These are phyloP conservation scores for Calidris pygmaea DNA, from an alignment of 2,113 vertebrate species.

Conservation along the genomic window DNA sequence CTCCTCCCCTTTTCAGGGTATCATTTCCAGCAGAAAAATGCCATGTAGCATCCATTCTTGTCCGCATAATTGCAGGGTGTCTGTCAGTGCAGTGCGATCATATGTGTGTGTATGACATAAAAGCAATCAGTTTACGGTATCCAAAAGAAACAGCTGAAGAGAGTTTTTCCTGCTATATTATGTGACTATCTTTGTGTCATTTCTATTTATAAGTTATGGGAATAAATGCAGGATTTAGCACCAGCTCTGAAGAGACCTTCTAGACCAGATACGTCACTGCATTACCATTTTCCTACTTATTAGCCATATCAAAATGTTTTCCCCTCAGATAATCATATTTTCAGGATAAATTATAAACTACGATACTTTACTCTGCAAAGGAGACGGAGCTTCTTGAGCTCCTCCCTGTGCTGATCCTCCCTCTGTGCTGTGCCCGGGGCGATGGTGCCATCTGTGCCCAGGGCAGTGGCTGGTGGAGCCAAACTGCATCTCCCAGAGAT, in stretches of 20 bases:
- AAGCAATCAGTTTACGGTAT: not conserved
- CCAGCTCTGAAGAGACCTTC: not conserved
- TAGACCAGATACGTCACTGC: accelerated
- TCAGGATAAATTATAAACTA: not conserved
- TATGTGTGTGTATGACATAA: not conserved
- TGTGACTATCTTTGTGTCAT: not conserved
- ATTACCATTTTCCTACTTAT: not conserved
- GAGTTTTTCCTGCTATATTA: not conserved
- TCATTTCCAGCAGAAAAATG: conserved; percentile 1
- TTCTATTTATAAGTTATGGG: not conserved
- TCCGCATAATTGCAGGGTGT: not conserved
- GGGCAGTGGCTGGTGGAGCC: not conserved
- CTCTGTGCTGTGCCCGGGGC: accelerated
- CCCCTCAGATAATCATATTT: not conserved
- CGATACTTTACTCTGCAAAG: not conserved
- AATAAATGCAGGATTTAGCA: not conserved
- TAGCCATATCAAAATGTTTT: not conserved
- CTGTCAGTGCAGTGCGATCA: not conserved
- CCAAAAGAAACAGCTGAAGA: not conserved
- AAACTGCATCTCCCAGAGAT: accelerated
- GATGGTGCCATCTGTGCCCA: not conserved
- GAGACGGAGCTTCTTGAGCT: not conserved
- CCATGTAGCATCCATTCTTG: not conserved
- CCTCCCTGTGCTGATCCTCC: not conserved
- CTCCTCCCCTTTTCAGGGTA: not conserved